Evolutionary conservation across 1,140 invertebrate species (phyloP), one percentile per base, ranked within the genome.

Genomic region (Sogatella furcifera): DNA sequence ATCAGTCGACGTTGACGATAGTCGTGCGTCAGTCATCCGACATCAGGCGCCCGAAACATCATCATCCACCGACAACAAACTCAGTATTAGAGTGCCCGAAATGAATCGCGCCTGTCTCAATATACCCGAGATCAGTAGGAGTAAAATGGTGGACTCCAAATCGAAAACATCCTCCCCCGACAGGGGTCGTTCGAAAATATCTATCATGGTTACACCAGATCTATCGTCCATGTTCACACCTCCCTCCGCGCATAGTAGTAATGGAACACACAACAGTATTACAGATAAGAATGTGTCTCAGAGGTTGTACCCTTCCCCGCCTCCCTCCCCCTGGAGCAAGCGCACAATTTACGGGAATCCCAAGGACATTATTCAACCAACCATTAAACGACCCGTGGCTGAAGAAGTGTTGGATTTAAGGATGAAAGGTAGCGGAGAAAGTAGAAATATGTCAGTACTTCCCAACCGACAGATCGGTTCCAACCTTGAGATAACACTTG

Each of bases 271-370:
- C 57, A 31, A 41, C 59, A 64, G 15, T 65, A 64, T n/a, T 64
- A 66, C 10, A 53, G 63, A 52, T 60, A 65, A 64, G 71, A 31
- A 38, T 10, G 34, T 4, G 34, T 10, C 38, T 31, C 53, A 64
- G 54, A 54, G 55, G 46, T 56, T 60, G 52, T 55, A 61, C 52
- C 64, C 64, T 6, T 52, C 53, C 3, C 57, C 55, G 24, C 46
- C 21, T 19, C 49, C 11, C 34, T 52, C 21, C n/a, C 55, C 14
- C 34, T 55, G 46, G 42, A 5, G 28, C 38, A 19, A 77, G 41
- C 81, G 80, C 14, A 82, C 84, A 78, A 61, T 86, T 6, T 86
- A 87, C 64, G 83, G 84, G 0, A 84, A 86, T 71, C 84, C 84
- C 0, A 85, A 85, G 66, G 83, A 85, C 61, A 77, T 80, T 10